A percentile compares a stretch with the other conserved stretches of the same genome.
Evolutionary conservation across 1,140 invertebrate genomes (phyloP).

Genomic region (Chymomyza costata): DNA sequence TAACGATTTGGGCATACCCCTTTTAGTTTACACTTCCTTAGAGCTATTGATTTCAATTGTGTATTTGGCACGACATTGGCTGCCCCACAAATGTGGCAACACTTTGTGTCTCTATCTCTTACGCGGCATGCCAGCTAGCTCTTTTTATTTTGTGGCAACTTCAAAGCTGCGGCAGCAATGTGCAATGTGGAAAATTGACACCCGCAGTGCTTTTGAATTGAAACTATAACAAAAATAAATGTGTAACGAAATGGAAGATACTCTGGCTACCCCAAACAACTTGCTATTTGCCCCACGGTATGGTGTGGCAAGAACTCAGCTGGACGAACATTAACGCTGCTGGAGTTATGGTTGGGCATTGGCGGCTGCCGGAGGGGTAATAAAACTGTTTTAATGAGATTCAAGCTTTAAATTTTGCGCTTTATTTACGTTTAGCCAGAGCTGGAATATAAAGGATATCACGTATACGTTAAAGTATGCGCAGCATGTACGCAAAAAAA

Average conservation of each 20-base stretch:
- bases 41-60: constrained; percentile 65
- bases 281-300: too few relatives aligned
- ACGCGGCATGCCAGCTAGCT: too few relatives aligned
- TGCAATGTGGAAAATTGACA: constrained; percentile 68
- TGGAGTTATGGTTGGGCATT: too few relatives aligned
- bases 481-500: constrained; percentile 14
- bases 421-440: constrained; percentile 57
- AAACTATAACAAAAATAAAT: constrained; percentile 67
- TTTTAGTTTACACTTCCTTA: constrained; percentile 53
- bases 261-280: background rate
- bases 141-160: constrained; percentile 43
- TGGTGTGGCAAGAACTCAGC: too few relatives aligned
- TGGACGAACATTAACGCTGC: too few relatives aligned
- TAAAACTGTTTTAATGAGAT: constrained; percentile 72
- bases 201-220: constrained; percentile 55
- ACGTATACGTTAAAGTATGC: constrained; percentile 21
- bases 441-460: background rate
- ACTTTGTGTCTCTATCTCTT: too few relatives aligned
- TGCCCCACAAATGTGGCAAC: too few relatives aligned
- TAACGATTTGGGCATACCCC: constrained; percentile 41
- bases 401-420: constrained; percentile 69
- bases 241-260: constrained; percentile 62
- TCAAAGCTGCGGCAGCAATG: constrained; percentile 48
- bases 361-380: constrained; percentile 39
- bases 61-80: too few relatives aligned